Evolutionary conservation across 1,140 invertebrate genomes (phyloP), one percentile per base, ranked within the genome.

Genomic region (Drosophila arawakana): DNA sequence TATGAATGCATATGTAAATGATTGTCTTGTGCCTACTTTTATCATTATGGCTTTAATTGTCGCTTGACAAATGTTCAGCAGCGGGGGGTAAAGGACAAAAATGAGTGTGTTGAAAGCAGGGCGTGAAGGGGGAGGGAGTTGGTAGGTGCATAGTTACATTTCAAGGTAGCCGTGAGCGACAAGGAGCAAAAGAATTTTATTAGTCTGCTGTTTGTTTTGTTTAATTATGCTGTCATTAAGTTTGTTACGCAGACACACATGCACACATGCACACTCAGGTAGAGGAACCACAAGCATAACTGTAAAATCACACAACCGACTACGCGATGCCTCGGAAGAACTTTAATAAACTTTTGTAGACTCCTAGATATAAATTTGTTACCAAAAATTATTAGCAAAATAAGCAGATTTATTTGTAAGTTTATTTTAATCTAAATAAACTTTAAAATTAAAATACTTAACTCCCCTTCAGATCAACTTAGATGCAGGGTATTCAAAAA

Each of bases 161-260:
- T 76, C 60, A 76, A 76, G 74, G 68, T 67, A 72, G 57, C 69
- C 62, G 69, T 69, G 55, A 77, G 84, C 71, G 61, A 72, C 68
- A 62, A 68, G 74, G 73, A 78, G 68, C 68, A 81, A 76, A 80
- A 73, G 83, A 78, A 81, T 88, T 88, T 88, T 89, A 88, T 88
- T 89, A 88, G 84, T 78, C 84, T 78, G 71, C 80, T 88, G 84
- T 89, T 88, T 81, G 84, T 84, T 89, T 88, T 89, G 80, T 89
- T 89, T 88, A 88, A 88, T 88, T 89, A 88, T 88, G 84, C 84
- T 84, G 84, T 88, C 84, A 84, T 88, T 88, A 88, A 89, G 77
- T 78, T 84, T 84, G 84, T 75, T 78, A 65, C 80, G 75, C 83
- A 88, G 67, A 74, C 61, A 68, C 41, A 21, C 47, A 37, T n/a